Percentiles rank a stretch among this genome's conserved stretches.
These are phyloP conservation scores for Sipha flava DNA, from an alignment of 1,140 invertebrate species.

Conservation along the genomic window DNA sequence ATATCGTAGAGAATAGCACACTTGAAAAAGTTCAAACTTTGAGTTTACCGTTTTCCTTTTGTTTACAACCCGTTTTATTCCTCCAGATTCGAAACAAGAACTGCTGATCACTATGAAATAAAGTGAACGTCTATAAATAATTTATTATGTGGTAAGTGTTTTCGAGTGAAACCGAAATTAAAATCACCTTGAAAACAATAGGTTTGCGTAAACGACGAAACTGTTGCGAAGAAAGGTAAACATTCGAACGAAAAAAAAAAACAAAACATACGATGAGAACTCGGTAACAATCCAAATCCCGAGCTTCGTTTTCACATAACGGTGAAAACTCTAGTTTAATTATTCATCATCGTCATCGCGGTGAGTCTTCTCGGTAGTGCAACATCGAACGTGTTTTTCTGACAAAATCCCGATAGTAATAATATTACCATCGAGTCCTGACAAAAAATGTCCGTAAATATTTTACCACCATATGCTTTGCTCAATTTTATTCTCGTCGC, in stretches of 20 bases:
- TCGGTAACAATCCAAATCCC: neutral
- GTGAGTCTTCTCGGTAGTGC: neutral
- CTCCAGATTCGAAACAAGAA: neutral
- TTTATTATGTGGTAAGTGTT: neutral
- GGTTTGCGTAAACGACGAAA: neutral
- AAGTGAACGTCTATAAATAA: neutral
- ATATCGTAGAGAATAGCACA: no score
- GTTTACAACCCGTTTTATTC: neutral
- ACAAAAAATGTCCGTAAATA: no score
- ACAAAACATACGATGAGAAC: neutral
- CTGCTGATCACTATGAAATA: neutral
- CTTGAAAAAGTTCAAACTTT: neutral
- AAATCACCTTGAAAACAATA: neutral
- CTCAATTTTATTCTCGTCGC: no score
- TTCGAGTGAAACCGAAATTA: constrained; percentile 1
- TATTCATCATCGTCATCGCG: neutral
- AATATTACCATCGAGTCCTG: no score
- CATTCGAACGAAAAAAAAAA: neutral
- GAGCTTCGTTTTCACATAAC: neutral
- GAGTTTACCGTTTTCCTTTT: neutral
- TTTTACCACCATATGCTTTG: no score
- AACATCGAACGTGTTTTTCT: neutral
- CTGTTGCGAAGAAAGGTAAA: neutral
- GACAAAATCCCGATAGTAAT: neutral
- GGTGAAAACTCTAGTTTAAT: neutral